These are phyloP conservation scores for Acholoe squamosa DNA, from an alignment of 2,888 invertebrate genomes.

Conservation along the genomic window DNA sequence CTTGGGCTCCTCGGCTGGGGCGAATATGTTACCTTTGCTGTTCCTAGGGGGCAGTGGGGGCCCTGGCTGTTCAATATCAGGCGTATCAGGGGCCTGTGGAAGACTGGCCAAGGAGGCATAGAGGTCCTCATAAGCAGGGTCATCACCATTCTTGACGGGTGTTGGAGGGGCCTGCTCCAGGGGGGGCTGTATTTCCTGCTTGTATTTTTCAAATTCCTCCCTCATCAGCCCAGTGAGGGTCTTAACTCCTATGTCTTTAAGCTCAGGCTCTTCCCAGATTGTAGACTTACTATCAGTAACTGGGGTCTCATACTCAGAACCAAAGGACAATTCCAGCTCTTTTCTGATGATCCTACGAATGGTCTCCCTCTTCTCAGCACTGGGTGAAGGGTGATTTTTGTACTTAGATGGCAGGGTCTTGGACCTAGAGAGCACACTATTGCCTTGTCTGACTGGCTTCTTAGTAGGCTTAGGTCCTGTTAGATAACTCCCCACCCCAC, in stretches of 20 bases:
- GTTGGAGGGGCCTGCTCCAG: background rate
- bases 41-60: slow-evolving; percentile 62
- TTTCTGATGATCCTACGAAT: slow-evolving; percentile 58
- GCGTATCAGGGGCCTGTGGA: slow-evolving; percentile 1
- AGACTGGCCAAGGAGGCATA: slow-evolving; percentile 58
- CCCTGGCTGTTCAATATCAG: background rate
- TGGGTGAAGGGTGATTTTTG: background rate
- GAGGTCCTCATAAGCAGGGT: slow-evolving; percentile 46
- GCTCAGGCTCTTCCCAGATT: slow-evolving; percentile 1
- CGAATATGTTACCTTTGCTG: background rate
- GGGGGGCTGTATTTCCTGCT: slow-evolving; percentile 24
- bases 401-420: background rate
- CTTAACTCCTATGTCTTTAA: slow-evolving; percentile 65
- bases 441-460: background rate
- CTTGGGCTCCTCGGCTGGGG: background rate
- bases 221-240: slow-evolving; percentile 68
- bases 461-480: background rate
- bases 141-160: background rate
- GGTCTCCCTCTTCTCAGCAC: background rate
- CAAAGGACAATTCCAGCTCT: slow-evolving; percentile 46
- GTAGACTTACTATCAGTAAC: background rate
- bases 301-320: slow-evolving; percentile 38
- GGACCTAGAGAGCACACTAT: background rate
- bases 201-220: slow-evolving; percentile 67
- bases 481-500: background rate